Conservation (phyloP, 2,888 invertebrate species). For the Mimachlamys varia region DNA sequence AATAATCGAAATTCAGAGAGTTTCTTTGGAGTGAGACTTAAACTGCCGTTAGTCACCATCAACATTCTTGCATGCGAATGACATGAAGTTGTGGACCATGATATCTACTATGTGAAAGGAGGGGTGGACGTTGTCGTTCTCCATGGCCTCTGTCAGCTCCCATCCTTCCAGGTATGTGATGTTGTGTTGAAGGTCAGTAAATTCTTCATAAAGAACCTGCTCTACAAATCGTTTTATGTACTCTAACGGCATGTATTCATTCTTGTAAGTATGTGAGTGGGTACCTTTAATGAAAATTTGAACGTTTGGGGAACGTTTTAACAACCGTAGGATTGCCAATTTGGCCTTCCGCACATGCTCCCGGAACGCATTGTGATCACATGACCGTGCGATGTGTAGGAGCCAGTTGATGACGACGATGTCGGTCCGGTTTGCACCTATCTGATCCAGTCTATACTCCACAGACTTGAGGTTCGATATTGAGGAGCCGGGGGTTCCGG, state of each 20-base stretch:
- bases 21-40: no score
- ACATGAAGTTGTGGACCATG: background rate
- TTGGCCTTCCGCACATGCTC: constrained; percentile 43
- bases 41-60: background rate
- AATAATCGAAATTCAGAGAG: no score
- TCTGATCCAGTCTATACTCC: constrained; percentile 37
- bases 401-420: constrained; percentile 44
- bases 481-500: background rate
- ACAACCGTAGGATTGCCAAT: background rate
- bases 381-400: constrained; percentile 35
- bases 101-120: background rate
- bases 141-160: background rate
- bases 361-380: background rate
- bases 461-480: constrained; percentile 39
- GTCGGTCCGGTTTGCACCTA: constrained; percentile 21
- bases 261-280: constrained; percentile 3
- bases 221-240: background rate
- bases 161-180: background rate
- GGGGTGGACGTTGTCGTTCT: background rate
- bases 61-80: background rate
- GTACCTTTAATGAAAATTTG: constrained; percentile 44
- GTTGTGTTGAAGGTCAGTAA: background rate
- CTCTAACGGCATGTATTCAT: background rate
- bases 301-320: constrained; percentile 28
- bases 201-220: constrained; percentile 8